Percentiles rank a stretch among this genome's conserved stretches.
These are phyloP conservation scores for Melanostigma gelatinosum DNA, from an alignment of 2,113 vertebrate species.

Conservation along the genomic window DNA sequence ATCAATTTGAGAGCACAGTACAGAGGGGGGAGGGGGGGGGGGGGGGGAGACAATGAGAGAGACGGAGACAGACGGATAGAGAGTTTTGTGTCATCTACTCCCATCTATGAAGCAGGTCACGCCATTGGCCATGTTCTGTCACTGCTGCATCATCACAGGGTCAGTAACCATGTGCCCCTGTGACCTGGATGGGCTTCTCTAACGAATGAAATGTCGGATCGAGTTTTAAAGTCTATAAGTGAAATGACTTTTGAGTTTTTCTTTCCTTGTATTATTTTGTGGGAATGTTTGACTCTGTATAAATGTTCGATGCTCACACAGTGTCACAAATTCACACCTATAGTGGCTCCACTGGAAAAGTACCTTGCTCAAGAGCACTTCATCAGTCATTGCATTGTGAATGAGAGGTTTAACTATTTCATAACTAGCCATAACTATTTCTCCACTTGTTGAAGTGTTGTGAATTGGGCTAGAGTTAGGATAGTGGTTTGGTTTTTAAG, in stretches of 20 bases:
- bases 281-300: constrained; percentile 7
- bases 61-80: constrained; percentile 58
- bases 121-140: constrained; percentile 78
- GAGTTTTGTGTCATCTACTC: constrained; percentile 70
- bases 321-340: neutral
- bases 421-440: neutral
- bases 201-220: constrained; percentile 49
- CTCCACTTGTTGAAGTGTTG: neutral
- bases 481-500: neutral
- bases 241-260: neutral
- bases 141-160: constrained; percentile 73
- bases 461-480: neutral
- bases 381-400: neutral
- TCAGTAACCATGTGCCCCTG: constrained; percentile 59
- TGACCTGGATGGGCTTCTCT: constrained; percentile 46
- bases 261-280: neutral
- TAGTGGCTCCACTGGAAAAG: neutral
- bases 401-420: neutral
- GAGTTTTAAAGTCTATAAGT: constrained; percentile 34
- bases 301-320: constrained; percentile 11
- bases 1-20: constrained; percentile 67
- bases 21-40: constrained; percentile 10
- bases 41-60: constrained; percentile 17
- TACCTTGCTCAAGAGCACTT: constrained; percentile 14
- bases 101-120: constrained; percentile 70